phyloP scores from a whole-genome alignment of 2,113 vertebrate species.

The Ctenomys sociabilis region DNA sequence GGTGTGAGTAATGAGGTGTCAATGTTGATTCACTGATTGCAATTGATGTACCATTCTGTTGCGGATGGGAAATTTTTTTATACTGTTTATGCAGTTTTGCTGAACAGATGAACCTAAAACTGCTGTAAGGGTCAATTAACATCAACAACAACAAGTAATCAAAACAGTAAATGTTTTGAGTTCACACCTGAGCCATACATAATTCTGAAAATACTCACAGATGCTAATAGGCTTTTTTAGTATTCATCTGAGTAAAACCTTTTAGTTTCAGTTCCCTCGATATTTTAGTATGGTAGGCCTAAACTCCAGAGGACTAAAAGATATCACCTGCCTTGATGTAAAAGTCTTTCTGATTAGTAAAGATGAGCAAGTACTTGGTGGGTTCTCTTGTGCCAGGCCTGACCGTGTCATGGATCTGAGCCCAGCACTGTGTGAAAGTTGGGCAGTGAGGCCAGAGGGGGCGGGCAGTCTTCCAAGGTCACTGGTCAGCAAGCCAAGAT shows the following conservation, averaged over 20 bases:
- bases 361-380: not conserved
- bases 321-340: not conserved
- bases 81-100: not conserved
- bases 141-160: not conserved
- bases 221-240: not conserved
- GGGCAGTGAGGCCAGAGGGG: not conserved
- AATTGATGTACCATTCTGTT: not conserved
- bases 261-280: not conserved
- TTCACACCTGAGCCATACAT: not conserved
- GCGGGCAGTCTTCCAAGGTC: not conserved
- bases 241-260: not conserved
- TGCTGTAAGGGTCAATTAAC: not conserved
- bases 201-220: not conserved
- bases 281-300: not conserved
- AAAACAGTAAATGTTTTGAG: not conserved
- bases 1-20: not conserved
- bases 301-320: not conserved
- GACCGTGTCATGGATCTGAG: not conserved
- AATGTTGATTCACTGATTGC: not conserved
- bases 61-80: not conserved
- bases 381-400: not conserved
- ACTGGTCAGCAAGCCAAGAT: not conserved
- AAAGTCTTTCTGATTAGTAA: not conserved
- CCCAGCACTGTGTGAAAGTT: not conserved
- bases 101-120: not conserved